These are phyloP conservation scores for Pseudochirops cupreus DNA, from an alignment of 2,797 vertebrate species.

Conservation along the genomic window DNA sequence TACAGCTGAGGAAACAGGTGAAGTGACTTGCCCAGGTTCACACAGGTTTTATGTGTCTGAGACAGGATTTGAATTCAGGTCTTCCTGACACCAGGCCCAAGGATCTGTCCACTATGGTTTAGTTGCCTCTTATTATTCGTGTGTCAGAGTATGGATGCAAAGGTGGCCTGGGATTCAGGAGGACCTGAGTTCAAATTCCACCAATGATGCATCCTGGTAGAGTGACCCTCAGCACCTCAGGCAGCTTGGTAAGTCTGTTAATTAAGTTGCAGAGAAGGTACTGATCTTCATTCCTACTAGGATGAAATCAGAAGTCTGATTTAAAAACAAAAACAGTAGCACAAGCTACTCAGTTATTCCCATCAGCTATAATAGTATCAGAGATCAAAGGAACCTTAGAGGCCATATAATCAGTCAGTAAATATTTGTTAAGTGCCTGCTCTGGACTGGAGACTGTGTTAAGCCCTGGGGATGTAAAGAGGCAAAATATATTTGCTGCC, in stretches of 20 bases:
- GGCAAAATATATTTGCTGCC: background rate
- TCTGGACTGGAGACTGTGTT: too few relatives aligned
- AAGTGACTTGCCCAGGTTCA: constrained; percentile 12
- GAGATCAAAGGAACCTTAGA: background rate
- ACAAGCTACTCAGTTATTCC: background rate
- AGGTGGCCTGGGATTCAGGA: background rate
- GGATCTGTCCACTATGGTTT: background rate
- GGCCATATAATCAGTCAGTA: background rate
- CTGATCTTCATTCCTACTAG: background rate
- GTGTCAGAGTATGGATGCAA: background rate
- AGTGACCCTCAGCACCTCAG: background rate
- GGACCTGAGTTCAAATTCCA: background rate
- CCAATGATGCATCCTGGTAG: background rate
- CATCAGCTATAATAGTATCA: background rate
- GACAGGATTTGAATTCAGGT: constrained; percentile 26
- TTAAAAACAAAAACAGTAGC: background rate
- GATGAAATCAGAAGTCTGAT: background rate
- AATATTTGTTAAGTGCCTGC: background rate
- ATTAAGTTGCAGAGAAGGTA: background rate
- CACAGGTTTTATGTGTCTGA: constrained; percentile 18
- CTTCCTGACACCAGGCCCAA: constrained; percentile 26
- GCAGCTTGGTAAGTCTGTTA: background rate
- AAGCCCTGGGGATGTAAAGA: background rate
- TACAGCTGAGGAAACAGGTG: background rate
- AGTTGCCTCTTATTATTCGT: background rate